Conservation (phyloP, 2,797 vertebrate species). For the Nyctalus aviator region DNA sequence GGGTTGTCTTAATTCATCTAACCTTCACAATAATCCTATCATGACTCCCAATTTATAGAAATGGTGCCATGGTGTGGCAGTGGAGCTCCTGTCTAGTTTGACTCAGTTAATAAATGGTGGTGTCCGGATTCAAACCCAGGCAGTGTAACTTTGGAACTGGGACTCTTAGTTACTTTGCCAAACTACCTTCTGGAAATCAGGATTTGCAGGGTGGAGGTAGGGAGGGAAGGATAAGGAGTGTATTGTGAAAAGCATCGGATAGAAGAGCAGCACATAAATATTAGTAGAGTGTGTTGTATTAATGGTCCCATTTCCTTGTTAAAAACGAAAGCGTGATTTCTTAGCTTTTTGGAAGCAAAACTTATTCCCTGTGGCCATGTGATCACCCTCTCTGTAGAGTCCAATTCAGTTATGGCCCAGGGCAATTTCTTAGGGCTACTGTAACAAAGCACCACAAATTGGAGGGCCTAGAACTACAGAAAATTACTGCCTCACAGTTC, state of each 20-base stretch:
- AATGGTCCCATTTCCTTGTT: background rate
- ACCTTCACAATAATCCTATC: background rate
- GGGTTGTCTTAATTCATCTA: background rate
- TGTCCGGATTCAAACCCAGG: background rate
- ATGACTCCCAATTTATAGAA: background rate
- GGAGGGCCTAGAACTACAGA: background rate
- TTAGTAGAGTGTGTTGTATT: background rate
- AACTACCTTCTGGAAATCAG: background rate
- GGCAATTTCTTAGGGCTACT: background rate
- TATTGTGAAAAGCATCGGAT: background rate
- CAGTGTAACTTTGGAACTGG: background rate
- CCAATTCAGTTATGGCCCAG: background rate
- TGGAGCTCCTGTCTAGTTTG: background rate
- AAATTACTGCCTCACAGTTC: background rate
- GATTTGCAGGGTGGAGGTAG: background rate
- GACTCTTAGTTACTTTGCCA: background rate
- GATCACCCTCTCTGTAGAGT: background rate
- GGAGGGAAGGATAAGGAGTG: background rate
- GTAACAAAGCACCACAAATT: background rate
- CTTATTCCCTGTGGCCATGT: background rate
- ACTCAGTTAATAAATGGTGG: background rate
- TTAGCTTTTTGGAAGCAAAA: background rate
- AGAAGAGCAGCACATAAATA: background rate
- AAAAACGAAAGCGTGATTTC: background rate
- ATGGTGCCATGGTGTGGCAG: too few relatives aligned